These are phyloP conservation scores for Cremastinae sp. DNA, from an alignment of 2,888 invertebrate genomes.

Conservation along the genomic window DNA sequence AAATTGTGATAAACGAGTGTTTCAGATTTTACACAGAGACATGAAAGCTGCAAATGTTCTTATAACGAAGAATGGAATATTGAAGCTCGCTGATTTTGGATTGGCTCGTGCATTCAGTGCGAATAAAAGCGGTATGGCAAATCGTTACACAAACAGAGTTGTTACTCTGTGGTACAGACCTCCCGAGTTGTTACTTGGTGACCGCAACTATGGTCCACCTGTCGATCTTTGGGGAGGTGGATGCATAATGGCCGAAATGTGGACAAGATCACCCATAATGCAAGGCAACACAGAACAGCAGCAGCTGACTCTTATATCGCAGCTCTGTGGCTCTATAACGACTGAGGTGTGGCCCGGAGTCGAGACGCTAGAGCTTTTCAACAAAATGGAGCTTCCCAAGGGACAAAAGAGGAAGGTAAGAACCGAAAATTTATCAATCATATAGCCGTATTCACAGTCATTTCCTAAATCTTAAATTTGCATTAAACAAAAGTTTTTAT, in stretches of 20 bases:
- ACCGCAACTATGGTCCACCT: conserved; percentile 97
- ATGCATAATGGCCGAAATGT: conserved; percentile 99
- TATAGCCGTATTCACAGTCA: too few relatives aligned
- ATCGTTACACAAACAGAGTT: conserved; percentile 97
- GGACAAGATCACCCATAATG: conserved; percentile 97
- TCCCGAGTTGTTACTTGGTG: conserved; percentile 87
- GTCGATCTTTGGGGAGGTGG: conserved; percentile 99
- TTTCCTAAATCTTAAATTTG: too few relatives aligned
- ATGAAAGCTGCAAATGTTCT: conserved; percentile 99
- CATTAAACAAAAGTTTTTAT: too few relatives aligned
- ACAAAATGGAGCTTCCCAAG: conserved; percentile 92
- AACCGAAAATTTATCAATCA: too few relatives aligned
- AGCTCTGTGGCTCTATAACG: conserved; percentile 97
- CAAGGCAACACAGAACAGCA: conserved; percentile 98
- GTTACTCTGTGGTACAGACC: conserved; percentile 97
- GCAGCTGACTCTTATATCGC: conserved; percentile 96
- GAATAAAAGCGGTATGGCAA: conserved; percentile 91
- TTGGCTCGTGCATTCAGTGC: conserved; percentile 96
- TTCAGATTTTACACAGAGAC: conserved; percentile 92
- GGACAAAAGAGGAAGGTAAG: conserved; percentile 91
- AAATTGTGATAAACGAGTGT: background rate
- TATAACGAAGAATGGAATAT: conserved; percentile 95
- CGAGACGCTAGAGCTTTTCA: conserved; percentile 92
- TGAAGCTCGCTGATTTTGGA: conserved; percentile 99
- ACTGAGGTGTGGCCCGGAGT: conserved; percentile 97